phyloP scores from a whole-genome alignment of 1,140 invertebrate species.

The Pseudomyrmex sp. region DNA sequence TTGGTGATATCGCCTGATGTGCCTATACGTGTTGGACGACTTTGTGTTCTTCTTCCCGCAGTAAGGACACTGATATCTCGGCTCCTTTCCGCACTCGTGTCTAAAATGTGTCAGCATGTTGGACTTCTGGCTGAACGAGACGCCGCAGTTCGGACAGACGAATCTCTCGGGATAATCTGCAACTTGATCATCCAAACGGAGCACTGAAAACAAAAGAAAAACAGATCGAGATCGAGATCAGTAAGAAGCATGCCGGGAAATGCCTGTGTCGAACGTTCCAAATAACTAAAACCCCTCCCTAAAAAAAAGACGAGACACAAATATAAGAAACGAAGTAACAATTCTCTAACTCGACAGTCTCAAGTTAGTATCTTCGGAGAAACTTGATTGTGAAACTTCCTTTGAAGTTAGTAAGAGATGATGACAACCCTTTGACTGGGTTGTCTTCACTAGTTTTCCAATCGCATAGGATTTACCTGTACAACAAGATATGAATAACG shows the following conservation, averaged over 20 bases:
- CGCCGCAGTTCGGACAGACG: slow-evolving; percentile 68
- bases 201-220: slow-evolving; percentile 68
- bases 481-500: no score
- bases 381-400: no score
- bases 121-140: slow-evolving; percentile 65
- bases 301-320: background rate
- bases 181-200: no score
- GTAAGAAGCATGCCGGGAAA: background rate
- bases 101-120: slow-evolving; percentile 78
- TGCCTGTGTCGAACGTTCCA: background rate
- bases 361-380: no score
- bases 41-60: slow-evolving; percentile 79
- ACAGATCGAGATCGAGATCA: slow-evolving; percentile 38
- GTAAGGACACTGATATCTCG: slow-evolving; percentile 82
- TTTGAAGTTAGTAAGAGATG: no score
- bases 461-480: no score
- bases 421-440: no score
- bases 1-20: slow-evolving; percentile 80
- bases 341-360: no score
- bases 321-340: no score
- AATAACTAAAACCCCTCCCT: background rate
- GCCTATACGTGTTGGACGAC: slow-evolving; percentile 78
- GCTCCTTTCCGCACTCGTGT: slow-evolving; percentile 84
- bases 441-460: no score
- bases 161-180: slow-evolving; percentile 43